Base-by-base conservation (phyloP, 2,113 vertebrate species). In the Microtus richardsoni region DNA sequence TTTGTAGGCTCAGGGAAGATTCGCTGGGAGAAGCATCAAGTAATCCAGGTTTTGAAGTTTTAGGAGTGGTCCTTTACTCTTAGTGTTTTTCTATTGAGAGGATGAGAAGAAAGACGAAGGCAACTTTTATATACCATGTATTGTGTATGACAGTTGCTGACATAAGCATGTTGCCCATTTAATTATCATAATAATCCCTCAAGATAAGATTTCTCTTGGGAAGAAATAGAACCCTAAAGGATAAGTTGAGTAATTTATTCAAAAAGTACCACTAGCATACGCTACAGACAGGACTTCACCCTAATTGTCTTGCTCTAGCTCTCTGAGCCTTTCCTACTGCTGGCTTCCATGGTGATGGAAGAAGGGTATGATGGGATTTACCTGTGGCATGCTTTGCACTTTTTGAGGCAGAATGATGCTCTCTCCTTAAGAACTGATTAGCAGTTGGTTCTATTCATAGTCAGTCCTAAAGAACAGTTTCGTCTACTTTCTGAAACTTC, bases 401-500 rank as follows among this genome's bases (percentile, higher is more conserved):
- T 91, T 90, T 75, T 36, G 84, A 97, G 66, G 39, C 6, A 86
- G 28, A 89, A 85, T 78, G 86, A 68, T 92, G 68, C 33, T 95
- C 54, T 73, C n/a, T 89, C 30, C 12, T 74, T 94, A 89, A 73
- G 79, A 90, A 96, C 44, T 33, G 19, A 97, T 95, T 73, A 96
- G 73, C 26, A 64, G 75, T 41, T 54, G 60, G 4, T 91, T 24
- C 96, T 88, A 41, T 36, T 88, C 52, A 91, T 44, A 88, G 24
- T 30, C 21, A 49, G 66, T 3, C 84, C 66, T n/a, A 82, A 17
- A 80, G 80, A 77, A 88, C 22, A 11, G 28, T 60, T 54, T 91
- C 28, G 88, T 79, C 73, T 80, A 36, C 75, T 89, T 73, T 54
- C 4, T 33, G 70, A 92, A 73, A 73, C 36, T 24, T 68, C 62